Evolutionary conservation across 2,888 invertebrate genomes (phyloP).

Genomic region (Gymnosoma rotundatum): DNA sequence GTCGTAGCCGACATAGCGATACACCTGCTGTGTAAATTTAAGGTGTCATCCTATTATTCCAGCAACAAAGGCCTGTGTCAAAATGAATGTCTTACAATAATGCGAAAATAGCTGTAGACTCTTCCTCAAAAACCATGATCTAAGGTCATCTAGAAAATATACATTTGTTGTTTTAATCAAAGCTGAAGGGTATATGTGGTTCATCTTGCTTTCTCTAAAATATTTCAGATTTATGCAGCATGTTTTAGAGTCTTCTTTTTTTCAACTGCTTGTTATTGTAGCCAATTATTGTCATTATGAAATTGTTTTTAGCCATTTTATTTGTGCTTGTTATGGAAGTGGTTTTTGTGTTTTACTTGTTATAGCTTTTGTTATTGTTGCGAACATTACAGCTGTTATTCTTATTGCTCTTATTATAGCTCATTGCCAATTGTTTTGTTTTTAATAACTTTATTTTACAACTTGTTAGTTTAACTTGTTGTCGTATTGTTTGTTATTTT

Average conservation of each 20-base stretch:
- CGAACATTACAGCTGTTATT: constrained; percentile 10
- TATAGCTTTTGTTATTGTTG: background rate
- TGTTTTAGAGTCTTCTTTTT: background rate
- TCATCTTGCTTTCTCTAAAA: background rate
- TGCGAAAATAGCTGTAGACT: no score
- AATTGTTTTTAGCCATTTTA: constrained; percentile 51
- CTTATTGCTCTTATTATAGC: constrained; percentile 29
- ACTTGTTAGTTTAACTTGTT: constrained; percentile 50
- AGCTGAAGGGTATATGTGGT: background rate
- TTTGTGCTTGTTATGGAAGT: constrained; percentile 56
- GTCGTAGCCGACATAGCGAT: no score
- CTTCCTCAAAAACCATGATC: no score
- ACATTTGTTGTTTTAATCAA: background rate
- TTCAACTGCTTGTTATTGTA: constrained; percentile 15
- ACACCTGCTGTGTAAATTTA: no score
- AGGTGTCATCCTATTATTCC: no score
- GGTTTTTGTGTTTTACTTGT: background rate
- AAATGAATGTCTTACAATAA: no score
- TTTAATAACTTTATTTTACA: constrained; percentile 67
- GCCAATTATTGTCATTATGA: constrained; percentile 67
- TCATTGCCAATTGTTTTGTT: constrained; percentile 57
- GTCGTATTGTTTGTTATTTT: constrained; percentile 8
- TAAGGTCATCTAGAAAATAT: background rate
- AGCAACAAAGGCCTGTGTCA: no score
- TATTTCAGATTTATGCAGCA: background rate